These are phyloP conservation scores for Plagodis dolabraria DNA, from an alignment of 2,888 invertebrate genomes.

Conservation along the genomic window DNA sequence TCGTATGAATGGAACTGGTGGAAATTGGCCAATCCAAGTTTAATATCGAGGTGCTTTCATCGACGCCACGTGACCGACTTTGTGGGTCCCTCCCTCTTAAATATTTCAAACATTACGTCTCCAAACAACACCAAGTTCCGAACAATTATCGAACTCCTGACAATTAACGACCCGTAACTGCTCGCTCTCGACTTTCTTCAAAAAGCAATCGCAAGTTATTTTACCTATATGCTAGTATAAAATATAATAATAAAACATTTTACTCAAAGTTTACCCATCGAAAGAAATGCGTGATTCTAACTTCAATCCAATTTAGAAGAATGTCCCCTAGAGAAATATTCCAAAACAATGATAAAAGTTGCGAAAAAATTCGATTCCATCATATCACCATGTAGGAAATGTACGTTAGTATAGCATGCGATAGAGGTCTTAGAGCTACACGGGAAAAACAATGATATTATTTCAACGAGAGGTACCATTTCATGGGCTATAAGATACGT, in stretches of 20 bases:
- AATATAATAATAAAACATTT: constrained; percentile 35
- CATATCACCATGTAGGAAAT: constrained; percentile 28
- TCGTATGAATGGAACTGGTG: constrained; percentile 44
- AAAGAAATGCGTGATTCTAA: constrained; percentile 69
- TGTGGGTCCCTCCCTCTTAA: constrained; percentile 60
- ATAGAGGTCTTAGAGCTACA: neutral
- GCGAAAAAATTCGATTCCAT: constrained; percentile 63
- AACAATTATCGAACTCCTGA: constrained; percentile 66
- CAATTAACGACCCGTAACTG: constrained; percentile 54
- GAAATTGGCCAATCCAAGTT: constrained; percentile 51
- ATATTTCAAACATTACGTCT: constrained; percentile 66
- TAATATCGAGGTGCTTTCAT: constrained; percentile 38
- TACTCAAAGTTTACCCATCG: constrained; percentile 34
- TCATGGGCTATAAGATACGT: constrained; percentile 22
- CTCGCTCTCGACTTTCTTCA: constrained; percentile 40
- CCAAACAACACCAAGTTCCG: constrained; percentile 58
- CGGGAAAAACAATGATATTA: constrained; percentile 6
- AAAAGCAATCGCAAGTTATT: constrained; percentile 27
- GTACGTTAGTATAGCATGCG: constrained; percentile 6
- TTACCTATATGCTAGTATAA: constrained; percentile 10
- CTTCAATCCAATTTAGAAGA: constrained; percentile 80
- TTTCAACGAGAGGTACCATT: constrained; percentile 15
- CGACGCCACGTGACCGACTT: constrained; percentile 62
- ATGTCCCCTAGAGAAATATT: constrained; percentile 75
- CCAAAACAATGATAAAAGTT: constrained; percentile 77